Evolutionary conservation across 2,113 vertebrate species (phyloP).

Genomic region (Lucifuga dentata): DNA sequence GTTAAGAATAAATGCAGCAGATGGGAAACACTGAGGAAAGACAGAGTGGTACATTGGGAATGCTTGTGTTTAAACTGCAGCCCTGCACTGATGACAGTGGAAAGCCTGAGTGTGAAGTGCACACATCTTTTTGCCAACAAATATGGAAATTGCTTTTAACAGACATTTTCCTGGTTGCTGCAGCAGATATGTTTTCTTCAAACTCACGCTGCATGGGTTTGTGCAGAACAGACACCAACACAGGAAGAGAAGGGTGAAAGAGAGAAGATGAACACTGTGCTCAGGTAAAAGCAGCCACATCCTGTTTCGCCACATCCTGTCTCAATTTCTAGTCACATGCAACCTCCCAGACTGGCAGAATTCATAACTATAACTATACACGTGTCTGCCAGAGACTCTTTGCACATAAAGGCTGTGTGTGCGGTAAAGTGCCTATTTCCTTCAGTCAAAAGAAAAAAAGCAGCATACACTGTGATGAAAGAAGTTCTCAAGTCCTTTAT

Average conservation of each 20-base stretch:
- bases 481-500: too few relatives aligned
- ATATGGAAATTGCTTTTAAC: slow-evolving; percentile 17
- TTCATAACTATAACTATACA: slow-evolving; percentile 27
- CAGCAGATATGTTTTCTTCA: slow-evolving; percentile 29
- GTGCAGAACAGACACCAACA: slow-evolving; percentile 52
- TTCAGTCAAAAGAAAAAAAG: slow-evolving; percentile 7
- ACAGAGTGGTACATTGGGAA: slow-evolving; percentile 19
- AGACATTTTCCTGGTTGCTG: slow-evolving; percentile 22
- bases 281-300: slow-evolving; percentile 55
- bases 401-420: slow-evolving; percentile 35
- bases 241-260: slow-evolving; percentile 41
- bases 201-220: slow-evolving; percentile 44
- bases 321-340: slow-evolving; percentile 25
- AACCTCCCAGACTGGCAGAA: slow-evolving; percentile 37
- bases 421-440: slow-evolving; percentile 43
- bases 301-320: slow-evolving; percentile 76
- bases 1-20: slow-evolving; percentile 36
- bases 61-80: slow-evolving; percentile 19
- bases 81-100: slow-evolving; percentile 29
- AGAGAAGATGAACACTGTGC: slow-evolving; percentile 55
- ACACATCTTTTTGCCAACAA: slow-evolving; percentile 26
- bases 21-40: slow-evolving; percentile 24
- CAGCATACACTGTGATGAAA: neutral
- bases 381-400: slow-evolving; percentile 11
- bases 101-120: slow-evolving; percentile 41